Conservation (phyloP, 2,888 invertebrate species). For the Sericinus montela region DNA sequence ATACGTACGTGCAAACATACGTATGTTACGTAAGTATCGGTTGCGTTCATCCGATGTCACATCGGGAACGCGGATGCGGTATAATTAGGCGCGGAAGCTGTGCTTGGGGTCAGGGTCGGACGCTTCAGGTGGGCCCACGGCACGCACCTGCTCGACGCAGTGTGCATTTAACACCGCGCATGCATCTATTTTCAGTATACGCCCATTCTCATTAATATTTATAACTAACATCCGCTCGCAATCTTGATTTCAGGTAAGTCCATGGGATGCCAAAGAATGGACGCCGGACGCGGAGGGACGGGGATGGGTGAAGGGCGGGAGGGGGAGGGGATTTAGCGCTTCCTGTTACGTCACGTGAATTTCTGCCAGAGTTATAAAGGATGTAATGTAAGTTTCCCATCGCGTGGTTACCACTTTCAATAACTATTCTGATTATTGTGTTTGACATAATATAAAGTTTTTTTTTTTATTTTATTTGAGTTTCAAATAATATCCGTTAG, state of each 20-base stretch:
- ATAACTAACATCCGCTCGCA: conserved; percentile 29
- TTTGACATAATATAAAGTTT: no score
- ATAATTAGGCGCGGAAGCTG: conserved; percentile 31
- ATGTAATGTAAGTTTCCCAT: no score
- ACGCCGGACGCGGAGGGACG: neutral
- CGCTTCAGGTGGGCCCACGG: conserved; percentile 14
- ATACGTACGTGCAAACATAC: no score
- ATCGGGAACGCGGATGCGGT: conserved; percentile 21
- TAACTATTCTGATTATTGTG: no score
- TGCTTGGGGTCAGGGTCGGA: conserved; percentile 19
- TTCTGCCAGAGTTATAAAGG: no score
- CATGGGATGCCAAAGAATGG: conserved; percentile 38
- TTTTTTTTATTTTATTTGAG: no score
- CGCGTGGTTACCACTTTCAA: no score
- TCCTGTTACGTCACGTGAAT: neutral
- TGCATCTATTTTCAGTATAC: conserved; percentile 19
- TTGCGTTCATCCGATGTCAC: neutral
- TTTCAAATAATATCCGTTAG: no score
- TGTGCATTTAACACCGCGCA: conserved; percentile 2
- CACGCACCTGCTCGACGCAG: conserved; percentile 26
- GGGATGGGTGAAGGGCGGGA: no score
- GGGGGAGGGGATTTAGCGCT: no score
- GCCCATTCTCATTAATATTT: conserved; percentile 3
- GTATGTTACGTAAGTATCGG: no score
- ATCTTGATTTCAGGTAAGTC: conserved; percentile 63